Base-by-base conservation (phyloP, 1,140 invertebrate genomes). In the Lysiphlebus fabarum region DNA sequence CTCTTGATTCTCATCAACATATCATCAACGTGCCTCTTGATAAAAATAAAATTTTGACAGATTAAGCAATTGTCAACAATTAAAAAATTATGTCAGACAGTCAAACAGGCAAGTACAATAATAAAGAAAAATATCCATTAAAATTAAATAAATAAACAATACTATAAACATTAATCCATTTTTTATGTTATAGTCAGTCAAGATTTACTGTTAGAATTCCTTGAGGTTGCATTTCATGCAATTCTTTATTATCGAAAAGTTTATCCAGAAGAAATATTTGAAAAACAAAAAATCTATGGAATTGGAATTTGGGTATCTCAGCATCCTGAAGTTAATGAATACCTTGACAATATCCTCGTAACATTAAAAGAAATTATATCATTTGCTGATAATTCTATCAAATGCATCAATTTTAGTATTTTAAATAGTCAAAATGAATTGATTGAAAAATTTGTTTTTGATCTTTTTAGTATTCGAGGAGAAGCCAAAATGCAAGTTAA, bases 201-300 rank as follows among this genome's bases (percentile, higher is more conserved):
- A 37, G 74, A 79, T 59, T 74, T 81, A 54, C 55, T 81, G 0
- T 33, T 80, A 11, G 84, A 87, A 69, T 85, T 85, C 70, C 65
- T 87, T 26, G 79, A 84, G 65, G 80, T 85, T 11, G 79, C 83
- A 6, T 82, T 86, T 61, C 82, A 87, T 65, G 80, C 74, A 51
- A 81, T 86, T 48, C 59, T 86, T 2, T 85, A 80, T 64, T 76
- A 78, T 38, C 67, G 81, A 48, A 78, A 82, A 58, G 68, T 86
- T 7, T 87, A 87, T 71, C 84, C 85, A 0, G 65, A 76, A 57
- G 81, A 80, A 69, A 81, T 85, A 64, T 87, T 85, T 72, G 75
- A 78, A 51, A 75, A 72, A 7, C 82, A 80, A 66, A 84, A 81
- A 64, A 82, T 85, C 59, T 87, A 86, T 58, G 82, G 79, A 33